Evolutionary conservation across 2,113 vertebrate genomes (phyloP).

Genomic region (Gymnogyps californianus): DNA sequence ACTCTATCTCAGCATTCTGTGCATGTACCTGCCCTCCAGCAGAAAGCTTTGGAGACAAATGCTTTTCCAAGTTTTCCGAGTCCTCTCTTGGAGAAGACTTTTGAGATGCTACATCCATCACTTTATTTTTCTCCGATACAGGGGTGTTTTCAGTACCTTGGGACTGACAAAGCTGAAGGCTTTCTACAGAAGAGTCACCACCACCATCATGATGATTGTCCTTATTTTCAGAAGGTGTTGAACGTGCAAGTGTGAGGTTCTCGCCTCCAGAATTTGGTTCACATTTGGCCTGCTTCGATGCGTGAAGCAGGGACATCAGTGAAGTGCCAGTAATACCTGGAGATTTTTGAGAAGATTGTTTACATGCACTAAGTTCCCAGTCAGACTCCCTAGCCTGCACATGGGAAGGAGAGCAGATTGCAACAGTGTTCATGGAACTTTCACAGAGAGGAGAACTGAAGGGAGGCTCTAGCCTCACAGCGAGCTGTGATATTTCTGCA

Average conservation of each 20-base stretch:
- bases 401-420: not conserved
- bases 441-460: not conserved
- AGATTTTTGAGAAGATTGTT: not conserved
- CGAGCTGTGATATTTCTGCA: not conserved
- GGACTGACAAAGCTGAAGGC: not conserved
- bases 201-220: not conserved
- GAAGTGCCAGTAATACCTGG: not conserved
- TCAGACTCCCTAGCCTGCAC: not conserved
- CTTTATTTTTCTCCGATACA: not conserved
- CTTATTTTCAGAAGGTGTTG: not conserved
- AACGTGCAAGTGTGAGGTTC: not conserved
- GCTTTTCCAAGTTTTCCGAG: not conserved
- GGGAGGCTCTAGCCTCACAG: not conserved
- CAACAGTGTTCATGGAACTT: not conserved
- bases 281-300: not conserved
- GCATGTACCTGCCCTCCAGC: not conserved
- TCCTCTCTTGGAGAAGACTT: not conserved
- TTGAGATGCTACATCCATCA: not conserved
- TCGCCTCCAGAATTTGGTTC: not conserved
- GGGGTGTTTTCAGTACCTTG: not conserved
- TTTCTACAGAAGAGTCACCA: not conserved
- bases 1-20: conserved; percentile 1
- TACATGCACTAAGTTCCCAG: not conserved
- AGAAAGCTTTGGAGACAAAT: not conserved
- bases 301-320: not conserved